Percentiles rank a stretch among this genome's conserved stretches.
These are phyloP conservation scores for Hermaeophaga mercurialis DNA, from an alignment of 2,888 invertebrate genomes.

Conservation along the genomic window DNA sequence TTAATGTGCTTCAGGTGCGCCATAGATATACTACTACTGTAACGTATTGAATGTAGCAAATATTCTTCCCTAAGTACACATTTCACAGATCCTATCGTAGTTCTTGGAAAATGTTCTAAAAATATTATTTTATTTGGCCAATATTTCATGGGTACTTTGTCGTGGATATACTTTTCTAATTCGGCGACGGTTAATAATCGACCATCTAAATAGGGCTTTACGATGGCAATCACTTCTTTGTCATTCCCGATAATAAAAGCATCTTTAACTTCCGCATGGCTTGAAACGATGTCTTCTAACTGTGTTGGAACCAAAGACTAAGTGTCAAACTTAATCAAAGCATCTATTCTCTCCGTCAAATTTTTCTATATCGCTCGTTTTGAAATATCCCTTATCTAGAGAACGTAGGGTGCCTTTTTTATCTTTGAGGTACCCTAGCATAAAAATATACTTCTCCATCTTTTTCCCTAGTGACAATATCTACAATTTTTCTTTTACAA, in stretches of 20 bases:
- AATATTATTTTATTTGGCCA: slow-evolving; percentile 43
- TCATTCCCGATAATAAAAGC: slow-evolving; percentile 42
- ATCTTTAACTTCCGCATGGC: slow-evolving; percentile 45
- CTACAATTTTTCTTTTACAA: slow-evolving; percentile 45
- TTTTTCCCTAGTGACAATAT: slow-evolving; percentile 40
- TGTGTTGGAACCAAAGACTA: slow-evolving; percentile 38
- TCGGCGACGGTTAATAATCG: background rate
- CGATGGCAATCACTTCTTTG: slow-evolving; percentile 44
- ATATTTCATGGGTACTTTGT: slow-evolving; percentile 33
- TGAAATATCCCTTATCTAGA: slow-evolving; percentile 46
- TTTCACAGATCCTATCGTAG: slow-evolving; percentile 46
- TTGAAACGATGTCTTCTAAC: slow-evolving; percentile 46
- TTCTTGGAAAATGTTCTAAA: slow-evolving; percentile 47
- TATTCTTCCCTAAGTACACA: slow-evolving; percentile 39
- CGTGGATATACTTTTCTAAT: too few relatives aligned
- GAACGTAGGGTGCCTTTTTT: slow-evolving; percentile 33
- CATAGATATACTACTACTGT: slow-evolving; percentile 38
- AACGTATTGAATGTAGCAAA: slow-evolving; percentile 36
- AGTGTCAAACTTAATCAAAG: slow-evolving; percentile 40
- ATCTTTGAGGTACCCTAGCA: slow-evolving; percentile 48
- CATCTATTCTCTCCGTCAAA: slow-evolving; percentile 48
- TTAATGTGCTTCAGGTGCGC: too few relatives aligned
- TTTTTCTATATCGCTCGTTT: slow-evolving; percentile 50
- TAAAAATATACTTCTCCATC: slow-evolving; percentile 48
- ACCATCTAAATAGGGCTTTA: slow-evolving; percentile 20